Evolutionary conservation across 2,113 vertebrate genomes (phyloP), one percentile per base, ranked within the genome.

Genomic region (Falco punctatus): DNA sequence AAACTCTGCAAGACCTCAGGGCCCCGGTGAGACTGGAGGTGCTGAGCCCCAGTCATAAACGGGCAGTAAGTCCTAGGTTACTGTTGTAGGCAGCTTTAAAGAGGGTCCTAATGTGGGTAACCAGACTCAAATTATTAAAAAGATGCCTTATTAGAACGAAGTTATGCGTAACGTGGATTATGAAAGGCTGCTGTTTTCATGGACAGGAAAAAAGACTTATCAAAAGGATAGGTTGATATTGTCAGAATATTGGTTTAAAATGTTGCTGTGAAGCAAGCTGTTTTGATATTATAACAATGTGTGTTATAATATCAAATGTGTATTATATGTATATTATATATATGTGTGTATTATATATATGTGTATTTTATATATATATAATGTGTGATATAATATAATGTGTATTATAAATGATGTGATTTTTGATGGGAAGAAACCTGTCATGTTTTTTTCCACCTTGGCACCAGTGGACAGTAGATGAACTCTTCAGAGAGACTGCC

Each of bases 11-110:
- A 64, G 22, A 33, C 33, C 42, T 86, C 22, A 28, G 24, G 62
- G 69, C 33, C 0, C 3, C 33, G 27, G 18, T 5, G 5, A 79
- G 44, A 44, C 0, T 1, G 18, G 11, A 54, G 5, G 14, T 26
- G 17, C 32, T 13, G 22, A 48, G 27, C 6, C 17, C 13, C 30
- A 10, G 27, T 30, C 15, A 49, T 0, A 1, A 35, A 62, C n/a
- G 32, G 40, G 18, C 13, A 7, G 9, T 57, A 66, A 15, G 6
- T 61, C 21, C 38, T 35, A 61, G 38, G 21, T 88, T 62, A 20
- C n/a, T 71, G 52, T 26, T 87, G n/a, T 48, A 40, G 57, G 35
- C 71, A 65, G 54, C n/a, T 75, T 51, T 70, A 42, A 66, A 26
- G 30, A 17, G 33, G 1, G 6, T 52, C 28, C 21, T 67, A 35